A percentile compares a stretch with the other conserved stretches of the same genome.
Conservation (phyloP, 2,797 vertebrate genomes). For the Scolopax bukidnonensis region DNA sequence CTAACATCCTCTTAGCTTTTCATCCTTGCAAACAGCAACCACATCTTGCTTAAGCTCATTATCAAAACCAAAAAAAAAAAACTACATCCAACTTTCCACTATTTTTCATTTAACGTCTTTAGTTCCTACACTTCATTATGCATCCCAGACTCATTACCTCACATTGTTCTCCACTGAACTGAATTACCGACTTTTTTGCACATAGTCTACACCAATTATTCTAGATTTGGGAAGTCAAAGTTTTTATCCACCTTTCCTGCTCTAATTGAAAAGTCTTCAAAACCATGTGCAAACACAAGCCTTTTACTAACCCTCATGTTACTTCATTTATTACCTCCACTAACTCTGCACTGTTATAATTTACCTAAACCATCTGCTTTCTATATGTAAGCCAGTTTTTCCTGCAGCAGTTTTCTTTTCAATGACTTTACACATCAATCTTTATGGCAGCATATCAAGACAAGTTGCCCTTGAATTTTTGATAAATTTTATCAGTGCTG, state of each 20-base stretch:
- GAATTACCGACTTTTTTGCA: neutral
- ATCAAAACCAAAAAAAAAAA: neutral
- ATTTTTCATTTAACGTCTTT: neutral
- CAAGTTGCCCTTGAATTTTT: constrained; percentile 20
- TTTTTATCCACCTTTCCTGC: neutral
- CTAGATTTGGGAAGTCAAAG: neutral
- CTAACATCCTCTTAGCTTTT: neutral
- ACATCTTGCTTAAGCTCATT: neutral
- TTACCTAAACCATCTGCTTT: constrained; percentile 39
- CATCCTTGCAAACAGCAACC: neutral
- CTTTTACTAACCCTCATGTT: neutral
- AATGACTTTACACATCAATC: constrained; percentile 2
- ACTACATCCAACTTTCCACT: neutral
- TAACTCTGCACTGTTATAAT: neutral
- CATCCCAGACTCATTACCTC: neutral
- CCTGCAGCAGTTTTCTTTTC: constrained; percentile 24
- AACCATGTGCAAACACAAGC: neutral
- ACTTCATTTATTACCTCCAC: neutral
- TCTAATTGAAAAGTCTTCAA: neutral
- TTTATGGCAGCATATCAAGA: neutral
- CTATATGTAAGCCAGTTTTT: neutral
- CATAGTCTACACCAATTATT: neutral
- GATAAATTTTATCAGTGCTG: neutral
- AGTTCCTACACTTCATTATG: neutral
- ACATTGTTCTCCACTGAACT: neutral